Evolutionary conservation across 1,140 invertebrate genomes (phyloP).

Genomic region (Drosophila funebris): DNA sequence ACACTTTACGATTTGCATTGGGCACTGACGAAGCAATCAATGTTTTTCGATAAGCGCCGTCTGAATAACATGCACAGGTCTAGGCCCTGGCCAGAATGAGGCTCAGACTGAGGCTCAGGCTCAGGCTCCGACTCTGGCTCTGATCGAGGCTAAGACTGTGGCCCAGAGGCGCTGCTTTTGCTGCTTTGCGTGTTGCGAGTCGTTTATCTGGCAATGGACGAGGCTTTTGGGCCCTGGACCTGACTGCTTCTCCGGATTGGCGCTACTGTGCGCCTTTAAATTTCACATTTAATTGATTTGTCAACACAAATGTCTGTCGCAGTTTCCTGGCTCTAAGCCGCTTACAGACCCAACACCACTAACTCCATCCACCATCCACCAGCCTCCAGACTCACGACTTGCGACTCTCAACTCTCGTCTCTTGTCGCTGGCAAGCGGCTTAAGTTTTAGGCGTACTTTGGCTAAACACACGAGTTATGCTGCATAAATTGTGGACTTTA

Average conservation of each 20-base stretch:
- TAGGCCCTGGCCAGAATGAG: conserved; percentile 23
- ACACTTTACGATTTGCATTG: conserved; percentile 78
- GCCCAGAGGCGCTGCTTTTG: too few relatives aligned
- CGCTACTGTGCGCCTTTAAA: conserved; percentile 75
- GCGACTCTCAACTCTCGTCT: background rate
- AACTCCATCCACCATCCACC: background rate
- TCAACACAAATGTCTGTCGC: conserved; percentile 70
- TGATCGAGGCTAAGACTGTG: background rate
- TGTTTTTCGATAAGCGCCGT: conserved; percentile 70
- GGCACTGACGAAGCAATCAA: conserved; percentile 48
- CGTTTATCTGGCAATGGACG: conserved; percentile 19
- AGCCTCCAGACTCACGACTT: background rate
- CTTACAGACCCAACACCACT: conserved; percentile 29
- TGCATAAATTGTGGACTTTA: conserved; percentile 75
- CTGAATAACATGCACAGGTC: conserved; percentile 31
- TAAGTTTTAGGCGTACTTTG: conserved; percentile 33
- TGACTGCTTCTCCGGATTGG: conserved; percentile 1
- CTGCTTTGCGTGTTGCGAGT: conserved; percentile 30
- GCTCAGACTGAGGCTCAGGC: background rate
- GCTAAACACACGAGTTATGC: conserved; percentile 72
- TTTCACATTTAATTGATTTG: conserved; percentile 80
- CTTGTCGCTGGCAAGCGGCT: conserved; percentile 6
- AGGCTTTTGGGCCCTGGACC: background rate
- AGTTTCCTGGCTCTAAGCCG: conserved; percentile 68
- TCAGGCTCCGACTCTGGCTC: background rate